Evolutionary conservation across 1,140 invertebrate genomes (phyloP), one percentile per base, ranked within the genome.

Genomic region (Colletes latitarsis): DNA sequence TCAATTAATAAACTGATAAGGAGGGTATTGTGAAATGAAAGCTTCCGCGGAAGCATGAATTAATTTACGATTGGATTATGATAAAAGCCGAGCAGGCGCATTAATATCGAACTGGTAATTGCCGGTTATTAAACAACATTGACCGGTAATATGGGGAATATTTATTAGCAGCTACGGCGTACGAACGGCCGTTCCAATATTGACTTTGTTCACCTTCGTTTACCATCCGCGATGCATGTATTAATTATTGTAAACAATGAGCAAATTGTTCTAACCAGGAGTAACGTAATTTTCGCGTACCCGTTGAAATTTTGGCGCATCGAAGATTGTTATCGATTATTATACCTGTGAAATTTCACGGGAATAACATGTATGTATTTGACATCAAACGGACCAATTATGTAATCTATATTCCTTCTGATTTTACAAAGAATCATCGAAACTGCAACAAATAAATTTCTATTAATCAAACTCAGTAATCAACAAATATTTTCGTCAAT

Each of bases 51-150:
- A 15, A 6, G 12, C 53, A 41, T n/a, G 55, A 68, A 81, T 83
- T 81, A 83, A 86, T 88, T 83, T 66, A 71, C 73, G 68, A 58
- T 76, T 46, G 76, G 82, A 83, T 87, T 86, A 88, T 77, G 76
- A 86, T 77, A 80, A 84, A 84, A 86, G 78, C 64, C 0, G 19
- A 39, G 64, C 70, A 49, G 69, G 58, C 39, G 77, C 69, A 76
- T 77, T 83, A 73, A 73, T 81, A 82, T 77, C 78, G 74, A 81
- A 71, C 83, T 62, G 71, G 82, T 85, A 85, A 87, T 85, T 85
- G 77, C 67, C 49, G 74, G 43, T 80, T 81, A 81, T 85, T 85
- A 82, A 75, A 73, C 64, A 67, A 41, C 78, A 78, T 82, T 49
- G 63, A 68, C 30, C 66, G n/a, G 60, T 72, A 83, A 77, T 70